Percentiles rank a stretch among this genome's conserved stretches.
Evolutionary conservation across 2,888 invertebrate species (phyloP).

Genomic region (Drosophila acutilabella): DNA sequence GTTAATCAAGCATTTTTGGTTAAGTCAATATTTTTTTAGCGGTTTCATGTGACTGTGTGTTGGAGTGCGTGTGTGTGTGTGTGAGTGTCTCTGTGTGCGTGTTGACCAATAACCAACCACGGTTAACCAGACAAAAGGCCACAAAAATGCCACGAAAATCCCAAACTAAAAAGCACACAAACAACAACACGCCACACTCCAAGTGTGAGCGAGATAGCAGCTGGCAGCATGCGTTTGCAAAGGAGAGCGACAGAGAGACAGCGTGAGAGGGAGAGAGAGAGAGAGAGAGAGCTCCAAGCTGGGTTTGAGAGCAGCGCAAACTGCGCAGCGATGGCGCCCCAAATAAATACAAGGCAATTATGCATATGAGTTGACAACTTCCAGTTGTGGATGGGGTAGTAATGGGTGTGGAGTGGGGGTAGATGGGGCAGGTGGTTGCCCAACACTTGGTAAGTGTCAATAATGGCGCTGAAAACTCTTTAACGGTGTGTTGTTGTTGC

Average conservation of each 20-base stretch:
- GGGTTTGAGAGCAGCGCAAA: constrained; percentile 45
- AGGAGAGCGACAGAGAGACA: constrained; percentile 11
- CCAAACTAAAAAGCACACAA: constrained; percentile 83
- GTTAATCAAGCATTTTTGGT: constrained; percentile 81
- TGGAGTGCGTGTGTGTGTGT: constrained; percentile 18
- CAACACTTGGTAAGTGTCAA: constrained; percentile 76
- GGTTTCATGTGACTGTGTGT: constrained; percentile 57
- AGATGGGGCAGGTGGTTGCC: background rate
- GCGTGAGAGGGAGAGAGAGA: constrained; percentile 9
- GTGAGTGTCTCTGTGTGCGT: constrained; percentile 50
- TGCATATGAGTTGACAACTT: constrained; percentile 80
- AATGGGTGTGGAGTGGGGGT: background rate
- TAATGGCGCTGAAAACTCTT: constrained; percentile 77
- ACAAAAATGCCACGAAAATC: constrained; percentile 84
- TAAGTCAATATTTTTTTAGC: constrained; percentile 82
- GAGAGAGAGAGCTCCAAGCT: constrained; percentile 37
- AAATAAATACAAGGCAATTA: constrained; percentile 73
- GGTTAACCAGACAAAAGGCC: constrained; percentile 84
- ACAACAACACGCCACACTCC: constrained; percentile 56
- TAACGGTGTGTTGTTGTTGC: constrained; percentile 43
- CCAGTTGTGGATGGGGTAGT: constrained; percentile 33
- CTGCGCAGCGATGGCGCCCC: constrained; percentile 68
- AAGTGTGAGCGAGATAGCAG: constrained; percentile 7
- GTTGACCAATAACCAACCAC: constrained; percentile 83
- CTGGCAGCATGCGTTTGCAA: background rate